Conservation (phyloP, 2,797 vertebrate species). For the Sebastes miniatus region DNA sequence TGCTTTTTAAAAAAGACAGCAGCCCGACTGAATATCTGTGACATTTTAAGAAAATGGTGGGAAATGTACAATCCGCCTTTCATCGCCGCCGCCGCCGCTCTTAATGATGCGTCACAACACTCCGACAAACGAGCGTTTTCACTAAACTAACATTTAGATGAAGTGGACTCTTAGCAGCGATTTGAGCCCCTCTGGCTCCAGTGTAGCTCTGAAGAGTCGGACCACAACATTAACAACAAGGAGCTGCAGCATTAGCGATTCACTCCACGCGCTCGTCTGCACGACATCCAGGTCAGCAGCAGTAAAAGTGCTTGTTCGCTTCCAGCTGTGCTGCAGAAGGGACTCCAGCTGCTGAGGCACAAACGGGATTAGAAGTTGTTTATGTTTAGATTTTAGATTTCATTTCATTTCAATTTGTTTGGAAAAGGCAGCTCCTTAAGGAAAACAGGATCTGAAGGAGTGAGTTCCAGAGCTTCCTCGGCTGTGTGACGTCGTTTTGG, state of each 20-base stretch:
- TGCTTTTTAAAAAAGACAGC: background rate
- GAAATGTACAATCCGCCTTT: background rate
- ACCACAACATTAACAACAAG: background rate
- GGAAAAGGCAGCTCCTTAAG: too few species aligned
- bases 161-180: constrained; percentile 8
- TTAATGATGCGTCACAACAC: background rate
- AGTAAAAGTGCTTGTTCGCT: background rate
- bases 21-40: background rate
- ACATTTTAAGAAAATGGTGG: background rate
- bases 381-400: background rate
- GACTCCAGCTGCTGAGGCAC: background rate
- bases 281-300: background rate
- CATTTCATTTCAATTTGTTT: background rate
- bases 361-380: background rate
- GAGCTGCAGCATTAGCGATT: background rate
- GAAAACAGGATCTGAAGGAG: too few species aligned
- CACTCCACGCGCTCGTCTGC: background rate
- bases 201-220: background rate
- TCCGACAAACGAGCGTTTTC: background rate
- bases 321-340: background rate
- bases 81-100: background rate
- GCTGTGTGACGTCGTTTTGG: too few species aligned
- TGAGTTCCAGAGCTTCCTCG: too few species aligned
- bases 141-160: background rate
- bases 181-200: background rate